Percentiles rank a stretch among this genome's conserved stretches.
phyloP scores from a whole-genome alignment of 1,140 invertebrate genomes.

The Drosophila ercepeae region DNA sequence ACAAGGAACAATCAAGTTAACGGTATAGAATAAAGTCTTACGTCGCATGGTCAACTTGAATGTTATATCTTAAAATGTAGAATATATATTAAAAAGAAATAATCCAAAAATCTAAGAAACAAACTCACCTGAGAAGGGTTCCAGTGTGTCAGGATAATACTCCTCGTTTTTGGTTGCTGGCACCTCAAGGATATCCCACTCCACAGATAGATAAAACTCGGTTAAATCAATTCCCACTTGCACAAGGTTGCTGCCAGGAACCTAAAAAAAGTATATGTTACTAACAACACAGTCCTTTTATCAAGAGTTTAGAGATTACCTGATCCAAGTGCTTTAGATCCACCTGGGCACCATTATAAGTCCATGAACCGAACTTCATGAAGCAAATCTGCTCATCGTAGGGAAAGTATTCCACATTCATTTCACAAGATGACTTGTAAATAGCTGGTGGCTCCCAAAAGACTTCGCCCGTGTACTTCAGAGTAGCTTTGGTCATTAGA shows the following conservation, averaged over 20 bases:
- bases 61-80: constrained; percentile 90
- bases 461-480: constrained; percentile 95
- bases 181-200: constrained; percentile 97
- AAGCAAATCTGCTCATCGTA: constrained; percentile 97
- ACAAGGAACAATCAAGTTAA: constrained; percentile 95
- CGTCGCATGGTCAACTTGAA: constrained; percentile 97
- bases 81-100: neutral
- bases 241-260: constrained; percentile 90
- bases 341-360: constrained; percentile 95
- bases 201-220: constrained; percentile 96
- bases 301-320: constrained; percentile 38
- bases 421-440: constrained; percentile 98
- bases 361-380: constrained; percentile 99
- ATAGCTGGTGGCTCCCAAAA: constrained; percentile 99
- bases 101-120: neutral
- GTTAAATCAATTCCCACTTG: constrained; percentile 94
- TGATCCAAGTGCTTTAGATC: constrained; percentile 94
- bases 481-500: constrained; percentile 97
- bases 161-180: constrained; percentile 95
- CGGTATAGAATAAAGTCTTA: constrained; percentile 96
- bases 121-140: constrained; percentile 90
- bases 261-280: constrained; percentile 56
- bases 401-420: constrained; percentile 97
- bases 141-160: constrained; percentile 93
- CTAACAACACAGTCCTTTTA: neutral